Base-by-base conservation (phyloP, 2,888 invertebrate genomes). In the Tholera decimalis region DNA sequence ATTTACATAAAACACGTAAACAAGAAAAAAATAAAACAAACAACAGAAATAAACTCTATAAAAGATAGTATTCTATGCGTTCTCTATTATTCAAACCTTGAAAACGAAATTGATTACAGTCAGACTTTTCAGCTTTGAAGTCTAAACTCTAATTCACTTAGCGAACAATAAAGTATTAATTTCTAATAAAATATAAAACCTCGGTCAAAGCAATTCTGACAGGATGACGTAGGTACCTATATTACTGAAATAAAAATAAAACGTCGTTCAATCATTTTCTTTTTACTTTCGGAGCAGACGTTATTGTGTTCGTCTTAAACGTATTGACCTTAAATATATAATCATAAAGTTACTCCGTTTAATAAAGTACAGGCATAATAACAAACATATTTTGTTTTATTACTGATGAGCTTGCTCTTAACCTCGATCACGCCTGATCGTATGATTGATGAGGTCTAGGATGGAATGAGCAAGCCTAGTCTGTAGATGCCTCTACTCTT, bases 181-280 rank as follows among this genome's bases (percentile, higher is more conserved):
- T 51, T 43, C 41, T 26, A 11, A 37, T 46, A 46, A 69, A 37
- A 37, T 18, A 20, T 9, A n/a, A 15, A 44, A 26, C 20, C 6
- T 41, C 41, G 28, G 41, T 30, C 30, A 63, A 35, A 53, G 41
- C 22, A 59, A 55, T 22, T 61, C 35, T 50, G 59, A 57, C 56
- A 71, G 24, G 44, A 59, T 57, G 33, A 74, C 50, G 50, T 58
- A 69, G n/a, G n/a, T n/a, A n/a, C n/a, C n/a, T n/a, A n/a, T 59
- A 56, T 61, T 51, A 49, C 22, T 49, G 24, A 47, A 51, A 47
- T 51, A 41, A 71, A 33, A 53, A 64, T 56, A 50, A 59, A 62
- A 61, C 18, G 24, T n/a, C 58, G 46, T 62, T 77, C 78, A 56
- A 73, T 77, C 68, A 62, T 59, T 59, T 56, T 58, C 22, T 61